Evolutionary conservation across 2,888 invertebrate genomes (phyloP).

Genomic region (Odontothrips loti): DNA sequence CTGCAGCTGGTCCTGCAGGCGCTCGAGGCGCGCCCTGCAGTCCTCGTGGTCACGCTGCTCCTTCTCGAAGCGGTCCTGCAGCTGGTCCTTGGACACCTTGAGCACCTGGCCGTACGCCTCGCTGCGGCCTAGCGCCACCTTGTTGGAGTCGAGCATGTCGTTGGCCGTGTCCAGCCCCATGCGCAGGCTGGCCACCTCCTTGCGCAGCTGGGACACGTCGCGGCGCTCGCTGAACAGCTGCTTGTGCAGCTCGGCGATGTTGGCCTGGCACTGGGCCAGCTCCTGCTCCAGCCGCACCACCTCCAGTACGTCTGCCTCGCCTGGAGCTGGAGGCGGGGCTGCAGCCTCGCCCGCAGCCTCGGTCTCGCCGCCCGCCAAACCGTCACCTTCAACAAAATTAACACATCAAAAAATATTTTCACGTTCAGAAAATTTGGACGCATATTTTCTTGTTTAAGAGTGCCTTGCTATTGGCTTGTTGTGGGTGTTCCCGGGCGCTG

Average conservation of each 20-base stretch:
- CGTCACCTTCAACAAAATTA: neutral
- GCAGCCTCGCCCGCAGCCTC: neutral
- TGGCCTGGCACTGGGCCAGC: neutral
- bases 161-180: conserved; percentile 23
- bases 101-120: conserved; percentile 21
- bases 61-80: conserved; percentile 10
- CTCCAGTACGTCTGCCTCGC: neutral
- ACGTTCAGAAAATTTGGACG: too few species aligned
- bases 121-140: conserved; percentile 23
- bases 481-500: too few species aligned
- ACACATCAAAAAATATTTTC: too few species aligned
- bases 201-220: conserved; percentile 11
- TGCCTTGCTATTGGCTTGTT: too few species aligned
- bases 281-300: neutral
- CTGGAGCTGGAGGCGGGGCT: too few species aligned
- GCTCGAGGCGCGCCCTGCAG: conserved; percentile 7
- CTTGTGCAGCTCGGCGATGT: conserved; percentile 15
- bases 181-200: conserved; percentile 21
- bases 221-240: conserved; percentile 18
- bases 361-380: neutral
- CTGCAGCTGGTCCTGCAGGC: conserved; percentile 2
- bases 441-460: too few species aligned
- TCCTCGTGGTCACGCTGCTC: conserved; percentile 21
- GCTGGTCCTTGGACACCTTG: conserved; percentile 23
- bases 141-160: conserved; percentile 16